phyloP scores from a whole-genome alignment of 2,888 invertebrate species.

The Cheilosia grossa region DNA sequence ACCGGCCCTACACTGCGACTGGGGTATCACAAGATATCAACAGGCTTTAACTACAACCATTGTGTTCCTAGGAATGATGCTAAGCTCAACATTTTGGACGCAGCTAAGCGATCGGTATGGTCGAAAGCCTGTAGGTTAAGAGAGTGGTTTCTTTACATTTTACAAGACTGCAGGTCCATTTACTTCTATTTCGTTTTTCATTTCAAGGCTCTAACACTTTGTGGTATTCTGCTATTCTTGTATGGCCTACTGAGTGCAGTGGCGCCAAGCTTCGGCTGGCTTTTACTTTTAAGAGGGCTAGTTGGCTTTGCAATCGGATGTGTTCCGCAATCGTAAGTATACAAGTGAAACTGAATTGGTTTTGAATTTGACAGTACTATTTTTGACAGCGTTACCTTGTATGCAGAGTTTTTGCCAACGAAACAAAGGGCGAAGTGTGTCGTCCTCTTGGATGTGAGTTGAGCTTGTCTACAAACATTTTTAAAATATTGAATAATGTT shows the following conservation, averaged over 20 bases:
- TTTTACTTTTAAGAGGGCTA: slow-evolving; percentile 93
- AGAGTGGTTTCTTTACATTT: neutral
- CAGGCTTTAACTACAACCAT: slow-evolving; percentile 97
- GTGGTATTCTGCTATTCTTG: slow-evolving; percentile 94
- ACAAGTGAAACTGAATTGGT: slow-evolving; percentile 27
- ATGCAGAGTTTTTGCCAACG: slow-evolving; percentile 97
- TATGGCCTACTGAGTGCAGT: slow-evolving; percentile 95
- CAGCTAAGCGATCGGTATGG: slow-evolving; percentile 97
- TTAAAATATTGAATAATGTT: neutral
- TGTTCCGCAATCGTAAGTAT: slow-evolving; percentile 96
- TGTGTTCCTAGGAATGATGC: slow-evolving; percentile 98
- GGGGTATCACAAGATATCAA: slow-evolving; percentile 94
- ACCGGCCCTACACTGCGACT: slow-evolving; percentile 96
- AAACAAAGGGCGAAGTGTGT: slow-evolving; percentile 97
- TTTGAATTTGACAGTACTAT: neutral
- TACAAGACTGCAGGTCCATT: neutral
- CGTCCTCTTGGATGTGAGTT: slow-evolving; percentile 94
- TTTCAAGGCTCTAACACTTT: slow-evolving; percentile 92
- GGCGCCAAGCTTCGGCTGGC: slow-evolving; percentile 95
- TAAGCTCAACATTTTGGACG: slow-evolving; percentile 98
- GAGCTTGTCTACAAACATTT: neutral
- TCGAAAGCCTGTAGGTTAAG: slow-evolving; percentile 88
- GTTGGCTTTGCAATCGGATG: slow-evolving; percentile 98
- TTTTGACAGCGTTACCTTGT: slow-evolving; percentile 92
- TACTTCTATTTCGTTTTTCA: neutral